Conservation (phyloP, 2,797 vertebrate genomes). For the Micromesistius poutassou region DNA sequence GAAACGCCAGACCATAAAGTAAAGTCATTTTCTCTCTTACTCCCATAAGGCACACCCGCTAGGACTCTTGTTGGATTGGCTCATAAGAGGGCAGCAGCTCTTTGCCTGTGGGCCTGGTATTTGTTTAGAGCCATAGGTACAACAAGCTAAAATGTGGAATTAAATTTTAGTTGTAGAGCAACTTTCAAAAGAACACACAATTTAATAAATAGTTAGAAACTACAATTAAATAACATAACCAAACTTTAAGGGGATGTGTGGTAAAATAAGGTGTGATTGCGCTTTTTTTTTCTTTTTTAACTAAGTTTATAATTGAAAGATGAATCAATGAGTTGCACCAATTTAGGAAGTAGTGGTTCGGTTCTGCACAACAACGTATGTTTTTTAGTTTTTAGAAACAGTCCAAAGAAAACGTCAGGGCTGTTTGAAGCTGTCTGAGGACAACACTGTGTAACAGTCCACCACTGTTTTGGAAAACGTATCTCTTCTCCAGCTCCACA, state of each 20-base stretch:
- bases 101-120: constrained; percentile 1
- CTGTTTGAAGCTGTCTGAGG: neutral
- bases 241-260: neutral
- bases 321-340: neutral
- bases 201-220: neutral
- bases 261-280: neutral
- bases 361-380: neutral
- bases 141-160: neutral
- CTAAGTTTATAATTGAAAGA: neutral
- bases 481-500: neutral
- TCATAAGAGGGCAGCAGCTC: constrained; percentile 14
- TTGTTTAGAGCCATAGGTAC: neutral
- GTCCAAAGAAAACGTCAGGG: neutral
- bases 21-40: constrained; percentile 35
- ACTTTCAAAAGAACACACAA: constrained; percentile 1
- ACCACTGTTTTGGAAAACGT: neutral
- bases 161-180: neutral
- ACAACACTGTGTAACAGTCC: neutral
- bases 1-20: constrained; percentile 39
- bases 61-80: constrained; percentile 32
- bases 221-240: neutral
- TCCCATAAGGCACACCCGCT: constrained; percentile 23
- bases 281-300: neutral
- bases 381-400: neutral
- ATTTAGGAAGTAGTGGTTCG: neutral